phyloP scores from a whole-genome alignment of 2,113 vertebrate genomes.

The Hemichromis elongatus region DNA sequence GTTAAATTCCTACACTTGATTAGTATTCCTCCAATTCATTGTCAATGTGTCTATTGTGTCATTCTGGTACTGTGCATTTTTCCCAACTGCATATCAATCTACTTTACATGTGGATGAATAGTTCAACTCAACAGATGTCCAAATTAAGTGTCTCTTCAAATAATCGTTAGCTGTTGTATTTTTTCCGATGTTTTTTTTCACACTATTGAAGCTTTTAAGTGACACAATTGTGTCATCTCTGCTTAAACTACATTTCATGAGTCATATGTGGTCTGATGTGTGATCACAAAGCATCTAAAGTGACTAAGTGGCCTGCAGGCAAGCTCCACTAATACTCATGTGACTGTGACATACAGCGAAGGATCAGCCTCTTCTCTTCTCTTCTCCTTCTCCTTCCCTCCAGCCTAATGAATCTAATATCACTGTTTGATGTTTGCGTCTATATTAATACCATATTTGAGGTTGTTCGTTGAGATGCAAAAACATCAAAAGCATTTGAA shows the following conservation, averaged over 20 bases:
- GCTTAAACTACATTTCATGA: neutral
- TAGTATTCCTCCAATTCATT: neutral
- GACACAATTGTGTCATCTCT: neutral
- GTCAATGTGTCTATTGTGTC: neutral
- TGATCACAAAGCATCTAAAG: conserved; percentile 25
- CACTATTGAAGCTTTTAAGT: neutral
- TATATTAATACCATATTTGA: neutral
- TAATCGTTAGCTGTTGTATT: neutral
- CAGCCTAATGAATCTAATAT: neutral
- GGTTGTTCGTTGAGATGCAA: neutral
- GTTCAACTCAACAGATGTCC: neutral
- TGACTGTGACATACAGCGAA: conserved; percentile 18
- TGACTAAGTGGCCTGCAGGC: conserved; percentile 18
- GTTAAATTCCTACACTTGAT: neutral
- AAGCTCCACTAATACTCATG: conserved; percentile 20
- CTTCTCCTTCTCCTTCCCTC: neutral
- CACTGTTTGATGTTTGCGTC: neutral
- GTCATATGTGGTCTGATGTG: conserved; percentile 9
- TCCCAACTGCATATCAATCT: neutral
- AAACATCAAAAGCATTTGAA: neutral
- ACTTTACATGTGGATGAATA: neutral
- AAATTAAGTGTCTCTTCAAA: neutral
- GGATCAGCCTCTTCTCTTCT: neutral
- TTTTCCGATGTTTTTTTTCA: neutral
- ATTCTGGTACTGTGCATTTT: neutral